phyloP scores from a whole-genome alignment of 2,888 invertebrate species.

The Tuberolachnus salignus region DNA sequence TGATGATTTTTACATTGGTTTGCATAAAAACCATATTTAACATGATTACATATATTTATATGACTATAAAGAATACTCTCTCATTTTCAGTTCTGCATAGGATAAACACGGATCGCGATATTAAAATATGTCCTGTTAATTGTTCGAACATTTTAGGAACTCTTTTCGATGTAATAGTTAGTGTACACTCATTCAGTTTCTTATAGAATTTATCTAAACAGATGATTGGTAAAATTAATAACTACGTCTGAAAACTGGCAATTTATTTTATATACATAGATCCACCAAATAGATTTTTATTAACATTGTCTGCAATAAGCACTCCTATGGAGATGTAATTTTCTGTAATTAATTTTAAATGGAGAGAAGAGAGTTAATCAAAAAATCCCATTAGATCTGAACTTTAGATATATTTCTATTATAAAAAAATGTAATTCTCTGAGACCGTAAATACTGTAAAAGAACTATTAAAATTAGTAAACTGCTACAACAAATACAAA shows the following conservation, averaged over 20 bases:
- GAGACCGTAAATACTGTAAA: neutral
- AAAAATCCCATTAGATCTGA: neutral
- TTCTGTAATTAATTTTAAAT: too few species aligned
- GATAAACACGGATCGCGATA: too few species aligned
- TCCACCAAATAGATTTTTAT: slow-evolving; percentile 27
- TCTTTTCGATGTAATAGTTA: slow-evolving; percentile 10
- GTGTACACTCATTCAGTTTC: neutral
- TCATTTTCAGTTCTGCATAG: too few species aligned
- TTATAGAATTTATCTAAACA: slow-evolving; percentile 13
- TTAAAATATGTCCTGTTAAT: too few species aligned
- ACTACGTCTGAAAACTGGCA: slow-evolving; percentile 2
- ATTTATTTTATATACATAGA: slow-evolving; percentile 28
- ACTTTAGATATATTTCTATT: slow-evolving; percentile 13
- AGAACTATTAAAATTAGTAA: slow-evolving; percentile 5
- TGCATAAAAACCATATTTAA: too few species aligned
- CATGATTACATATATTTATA: too few species aligned
- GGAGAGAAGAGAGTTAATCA: too few species aligned
- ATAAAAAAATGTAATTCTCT: slow-evolving; percentile 1
- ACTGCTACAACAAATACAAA: neutral
- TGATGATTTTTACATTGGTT: too few species aligned
- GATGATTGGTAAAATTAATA: neutral
- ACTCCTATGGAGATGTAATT: too few species aligned
- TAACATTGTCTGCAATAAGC: too few species aligned
- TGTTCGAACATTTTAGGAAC: too few species aligned
- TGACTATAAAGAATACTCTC: too few species aligned